phyloP scores from a whole-genome alignment of 2,888 invertebrate species.

The Aphelenchoides bicaudatus region DNA sequence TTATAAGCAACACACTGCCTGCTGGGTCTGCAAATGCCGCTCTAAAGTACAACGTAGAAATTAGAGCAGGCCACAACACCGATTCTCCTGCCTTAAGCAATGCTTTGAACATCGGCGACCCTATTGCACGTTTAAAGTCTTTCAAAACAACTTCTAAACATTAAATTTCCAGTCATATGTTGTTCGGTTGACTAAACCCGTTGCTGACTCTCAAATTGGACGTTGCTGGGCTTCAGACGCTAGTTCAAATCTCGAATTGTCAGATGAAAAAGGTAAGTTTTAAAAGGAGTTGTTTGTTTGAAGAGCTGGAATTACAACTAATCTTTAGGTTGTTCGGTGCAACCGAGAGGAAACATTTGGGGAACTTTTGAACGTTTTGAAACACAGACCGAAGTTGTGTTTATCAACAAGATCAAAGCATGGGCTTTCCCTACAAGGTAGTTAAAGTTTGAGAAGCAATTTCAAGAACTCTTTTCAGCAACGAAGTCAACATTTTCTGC shows the following conservation, averaged over 20 bases:
- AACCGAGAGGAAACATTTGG: conserved; percentile 56
- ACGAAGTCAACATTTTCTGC: conserved; percentile 60
- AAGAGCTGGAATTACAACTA: no score
- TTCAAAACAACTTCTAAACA: neutral
- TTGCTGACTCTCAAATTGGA: conserved; percentile 47
- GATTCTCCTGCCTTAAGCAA: conserved; percentile 41
- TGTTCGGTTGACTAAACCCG: conserved; percentile 40
- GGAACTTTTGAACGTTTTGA: conserved; percentile 49
- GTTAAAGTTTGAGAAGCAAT: conserved; percentile 16
- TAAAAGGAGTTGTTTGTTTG: no score
- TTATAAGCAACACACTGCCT: conserved; percentile 36
- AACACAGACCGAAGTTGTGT: conserved; percentile 38
- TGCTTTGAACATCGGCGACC: conserved; percentile 57
- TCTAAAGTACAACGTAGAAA: conserved; percentile 51
- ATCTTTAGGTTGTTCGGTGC: conserved; percentile 57
- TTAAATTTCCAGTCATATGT: conserved; percentile 33
- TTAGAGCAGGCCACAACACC: conserved; percentile 47
- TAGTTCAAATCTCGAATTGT: conserved; percentile 49
- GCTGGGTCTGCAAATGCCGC: conserved; percentile 24
- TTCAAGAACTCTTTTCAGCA: conserved; percentile 42
- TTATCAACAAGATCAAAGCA: conserved; percentile 56
- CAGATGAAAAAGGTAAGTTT: conserved; percentile 50
- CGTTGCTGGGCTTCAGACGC: conserved; percentile 58
- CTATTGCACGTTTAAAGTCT: conserved; percentile 41
- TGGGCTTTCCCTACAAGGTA: conserved; percentile 60